Evolutionary conservation across 2,113 vertebrate genomes (phyloP).

Genomic region (Solenodon paradoxus): DNA sequence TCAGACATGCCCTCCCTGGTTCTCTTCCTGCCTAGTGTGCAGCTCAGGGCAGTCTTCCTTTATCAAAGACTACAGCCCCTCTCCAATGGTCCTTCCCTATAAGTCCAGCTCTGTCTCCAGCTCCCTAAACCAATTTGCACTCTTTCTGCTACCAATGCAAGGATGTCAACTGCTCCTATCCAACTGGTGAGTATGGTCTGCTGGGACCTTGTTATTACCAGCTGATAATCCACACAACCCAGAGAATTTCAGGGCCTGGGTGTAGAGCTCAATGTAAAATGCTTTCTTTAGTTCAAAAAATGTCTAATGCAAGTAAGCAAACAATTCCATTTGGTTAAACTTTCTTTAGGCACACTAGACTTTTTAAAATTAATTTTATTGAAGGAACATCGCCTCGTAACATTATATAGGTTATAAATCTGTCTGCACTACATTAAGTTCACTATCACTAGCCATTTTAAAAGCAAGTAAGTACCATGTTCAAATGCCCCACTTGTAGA

Average conservation of each 20-base stretch:
- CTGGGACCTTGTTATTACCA: not conserved
- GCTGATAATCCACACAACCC: not conserved
- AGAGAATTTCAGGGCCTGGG: not conserved
- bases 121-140: not conserved
- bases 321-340: not conserved
- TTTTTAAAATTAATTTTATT: too few species aligned
- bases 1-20: not conserved
- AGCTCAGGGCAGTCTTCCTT: not conserved
- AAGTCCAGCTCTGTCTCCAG: not conserved
- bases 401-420: too few species aligned
- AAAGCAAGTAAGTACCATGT: not conserved
- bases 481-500: not conserved
- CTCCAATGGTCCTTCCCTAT: not conserved
- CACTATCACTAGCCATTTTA: too few species aligned
- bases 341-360: not conserved
- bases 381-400: too few species aligned
- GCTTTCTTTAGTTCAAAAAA: not conserved
- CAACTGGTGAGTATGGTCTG: not conserved
- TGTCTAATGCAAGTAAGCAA: not conserved
- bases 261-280: not conserved
- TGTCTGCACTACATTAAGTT: too few species aligned
- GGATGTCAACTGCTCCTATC: fast-evolving
- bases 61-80: not conserved
- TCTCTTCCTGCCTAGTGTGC: not conserved
- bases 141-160: not conserved